Conservation (phyloP, 2,797 vertebrate genomes). For the Tenualosa ilisha region DNA sequence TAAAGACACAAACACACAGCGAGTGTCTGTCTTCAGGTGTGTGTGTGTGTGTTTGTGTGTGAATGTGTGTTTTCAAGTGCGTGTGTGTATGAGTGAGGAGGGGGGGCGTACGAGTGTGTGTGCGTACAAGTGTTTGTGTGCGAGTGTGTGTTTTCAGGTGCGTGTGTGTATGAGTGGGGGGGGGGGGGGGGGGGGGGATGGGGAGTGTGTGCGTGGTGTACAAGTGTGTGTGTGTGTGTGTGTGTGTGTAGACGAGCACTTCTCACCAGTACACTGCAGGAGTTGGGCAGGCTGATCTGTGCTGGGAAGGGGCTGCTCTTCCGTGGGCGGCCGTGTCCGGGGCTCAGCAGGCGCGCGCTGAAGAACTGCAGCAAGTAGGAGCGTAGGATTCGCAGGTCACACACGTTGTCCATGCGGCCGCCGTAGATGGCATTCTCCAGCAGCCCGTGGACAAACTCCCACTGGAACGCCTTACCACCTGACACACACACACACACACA, state of each 20-base stretch:
- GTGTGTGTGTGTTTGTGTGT: no score
- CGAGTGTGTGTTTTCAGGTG: background rate
- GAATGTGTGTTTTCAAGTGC: no score
- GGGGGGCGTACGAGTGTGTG: no score
- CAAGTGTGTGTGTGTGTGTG: conserved; percentile 1
- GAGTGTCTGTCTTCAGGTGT: no score
- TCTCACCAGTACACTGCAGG: conserved; percentile 89
- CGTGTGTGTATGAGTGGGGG: conserved; percentile 3
- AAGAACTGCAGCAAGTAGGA: conserved; percentile 96
- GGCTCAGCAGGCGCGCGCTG: conserved; percentile 73
- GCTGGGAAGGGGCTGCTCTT: conserved; percentile 78
- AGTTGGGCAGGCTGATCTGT: conserved; percentile 84
- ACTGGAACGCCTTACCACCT: conserved; percentile 87
- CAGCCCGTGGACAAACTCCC: conserved; percentile 92
- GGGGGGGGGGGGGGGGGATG: no score
- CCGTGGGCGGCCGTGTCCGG: conserved; percentile 61
- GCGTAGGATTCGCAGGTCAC: conserved; percentile 89
- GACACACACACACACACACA: conserved; percentile 48
- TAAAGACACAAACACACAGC: conserved; percentile 5
- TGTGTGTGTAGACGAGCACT: background rate
- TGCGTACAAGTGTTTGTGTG: no score
- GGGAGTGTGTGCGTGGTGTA: conserved; percentile 21
- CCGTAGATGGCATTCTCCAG: conserved; percentile 96
- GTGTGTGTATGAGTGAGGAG: no score
- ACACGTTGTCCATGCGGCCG: conserved; percentile 91